A percentile compares a stretch with the other conserved stretches of the same genome.
Evolutionary conservation across 1,140 invertebrate species (phyloP).

Genomic region (Sminthurides bifidus): DNA sequence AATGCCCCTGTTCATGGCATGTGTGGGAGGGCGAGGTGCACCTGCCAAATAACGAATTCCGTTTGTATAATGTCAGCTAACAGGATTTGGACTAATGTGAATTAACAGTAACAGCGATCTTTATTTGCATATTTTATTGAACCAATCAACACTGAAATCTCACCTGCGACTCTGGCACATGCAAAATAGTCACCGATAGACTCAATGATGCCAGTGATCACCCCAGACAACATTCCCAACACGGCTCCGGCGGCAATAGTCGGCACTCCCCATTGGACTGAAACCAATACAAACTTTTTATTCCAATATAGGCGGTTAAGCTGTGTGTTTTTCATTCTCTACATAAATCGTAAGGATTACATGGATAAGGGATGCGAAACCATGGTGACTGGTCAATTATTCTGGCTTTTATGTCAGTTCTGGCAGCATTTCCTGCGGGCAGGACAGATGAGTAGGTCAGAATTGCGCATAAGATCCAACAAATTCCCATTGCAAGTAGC

Average conservation of each 20-base stretch:
- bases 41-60: constrained; percentile 37
- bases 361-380: constrained; percentile 55
- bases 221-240: constrained; percentile 69
- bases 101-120: neutral
- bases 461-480: constrained; percentile 65
- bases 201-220: constrained; percentile 71
- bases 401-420: constrained; percentile 62
- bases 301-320: neutral
- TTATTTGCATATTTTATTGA: neutral
- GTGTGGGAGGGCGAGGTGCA: constrained; percentile 65
- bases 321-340: neutral
- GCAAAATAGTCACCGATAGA: constrained; percentile 82
- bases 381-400: constrained; percentile 61
- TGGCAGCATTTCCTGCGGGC: constrained; percentile 52
- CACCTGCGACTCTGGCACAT: constrained; percentile 62
- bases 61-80: neutral
- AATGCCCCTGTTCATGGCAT: constrained; percentile 77
- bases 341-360: constrained; percentile 32
- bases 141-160: neutral
- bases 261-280: constrained; percentile 74
- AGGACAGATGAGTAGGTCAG: constrained; percentile 56
- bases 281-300: neutral
- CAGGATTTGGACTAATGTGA: neutral
- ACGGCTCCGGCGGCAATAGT: constrained; percentile 61
- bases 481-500: constrained; percentile 61